Conservation (phyloP, 2,888 invertebrate species). For the Epistrophe grossulariae region DNA sequence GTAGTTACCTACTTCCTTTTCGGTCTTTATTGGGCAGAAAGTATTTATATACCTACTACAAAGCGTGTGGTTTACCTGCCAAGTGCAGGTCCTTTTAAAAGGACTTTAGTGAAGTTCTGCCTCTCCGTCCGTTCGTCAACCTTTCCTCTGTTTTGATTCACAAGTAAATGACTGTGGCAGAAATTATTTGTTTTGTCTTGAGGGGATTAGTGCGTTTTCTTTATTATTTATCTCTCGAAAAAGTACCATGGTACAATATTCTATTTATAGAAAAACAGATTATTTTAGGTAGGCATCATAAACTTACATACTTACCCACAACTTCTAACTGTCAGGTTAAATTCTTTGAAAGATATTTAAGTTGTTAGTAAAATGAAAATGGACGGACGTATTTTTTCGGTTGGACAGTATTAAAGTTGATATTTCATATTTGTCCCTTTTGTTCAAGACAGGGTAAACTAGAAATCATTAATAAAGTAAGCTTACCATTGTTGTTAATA, state of each 20-base stretch:
- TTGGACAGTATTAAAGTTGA: background rate
- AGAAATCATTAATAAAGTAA: background rate
- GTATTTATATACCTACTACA: too few relatives aligned
- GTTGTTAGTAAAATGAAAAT: constrained; percentile 1
- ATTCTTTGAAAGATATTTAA: background rate
- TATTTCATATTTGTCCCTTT: background rate
- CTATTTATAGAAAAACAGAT: constrained; percentile 20
- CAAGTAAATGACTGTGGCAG: background rate
- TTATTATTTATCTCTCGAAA: background rate
- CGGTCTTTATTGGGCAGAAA: background rate
- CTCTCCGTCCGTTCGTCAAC: background rate
- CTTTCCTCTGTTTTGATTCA: constrained; percentile 7
- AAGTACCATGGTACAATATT: background rate
- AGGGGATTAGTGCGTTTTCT: constrained; percentile 16
- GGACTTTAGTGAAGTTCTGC: constrained; percentile 11
- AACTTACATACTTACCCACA: background rate
- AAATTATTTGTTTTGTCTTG: background rate
- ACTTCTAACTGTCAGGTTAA: background rate
- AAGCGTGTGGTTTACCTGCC: constrained; percentile 12
- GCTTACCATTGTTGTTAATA: too few relatives aligned
- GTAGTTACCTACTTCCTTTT: background rate
- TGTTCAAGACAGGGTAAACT: background rate
- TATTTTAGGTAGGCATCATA: too few relatives aligned
- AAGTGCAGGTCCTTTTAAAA: constrained; percentile 2
- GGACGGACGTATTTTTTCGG: background rate